Percentiles rank a stretch among this genome's conserved stretches.
Evolutionary conservation across 2,888 invertebrate genomes (phyloP).

Genomic region (Bombylius major): DNA sequence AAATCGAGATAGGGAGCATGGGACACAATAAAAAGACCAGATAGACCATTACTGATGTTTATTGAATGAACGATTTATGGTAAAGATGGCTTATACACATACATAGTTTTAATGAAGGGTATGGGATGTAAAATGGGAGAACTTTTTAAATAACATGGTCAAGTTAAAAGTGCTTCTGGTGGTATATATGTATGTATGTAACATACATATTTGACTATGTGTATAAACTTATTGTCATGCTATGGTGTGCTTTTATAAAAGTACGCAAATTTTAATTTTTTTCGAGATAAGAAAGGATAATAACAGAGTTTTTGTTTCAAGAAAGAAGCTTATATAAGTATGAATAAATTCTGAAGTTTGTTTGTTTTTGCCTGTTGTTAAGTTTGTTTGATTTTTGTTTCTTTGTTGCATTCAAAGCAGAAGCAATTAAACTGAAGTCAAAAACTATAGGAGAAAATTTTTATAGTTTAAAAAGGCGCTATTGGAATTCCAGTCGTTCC

Average conservation of each 20-base stretch:
- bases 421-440: too few species aligned
- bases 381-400: too few species aligned
- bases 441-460: too few species aligned
- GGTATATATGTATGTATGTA: neutral
- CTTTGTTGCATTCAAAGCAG: too few species aligned
- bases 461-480: too few species aligned
- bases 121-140: neutral
- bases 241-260: neutral
- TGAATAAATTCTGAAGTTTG: too few species aligned
- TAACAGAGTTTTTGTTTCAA: neutral
- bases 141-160: constrained; percentile 2
- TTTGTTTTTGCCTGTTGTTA: too few species aligned
- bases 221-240: neutral
- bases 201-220: neutral
- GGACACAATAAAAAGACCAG: neutral
- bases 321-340: neutral
- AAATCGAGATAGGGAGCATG: neutral
- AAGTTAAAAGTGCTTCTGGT: constrained; percentile 9
- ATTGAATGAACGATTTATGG: too few species aligned
- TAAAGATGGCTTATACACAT: too few species aligned
- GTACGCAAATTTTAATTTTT: neutral
- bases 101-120: neutral
- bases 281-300: neutral
- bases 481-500: too few species aligned
- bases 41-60: too few species aligned